Evolutionary conservation across 2,113 vertebrate species (phyloP), one percentile per base, ranked within the genome.

Genomic region (Mixornis gularis): DNA sequence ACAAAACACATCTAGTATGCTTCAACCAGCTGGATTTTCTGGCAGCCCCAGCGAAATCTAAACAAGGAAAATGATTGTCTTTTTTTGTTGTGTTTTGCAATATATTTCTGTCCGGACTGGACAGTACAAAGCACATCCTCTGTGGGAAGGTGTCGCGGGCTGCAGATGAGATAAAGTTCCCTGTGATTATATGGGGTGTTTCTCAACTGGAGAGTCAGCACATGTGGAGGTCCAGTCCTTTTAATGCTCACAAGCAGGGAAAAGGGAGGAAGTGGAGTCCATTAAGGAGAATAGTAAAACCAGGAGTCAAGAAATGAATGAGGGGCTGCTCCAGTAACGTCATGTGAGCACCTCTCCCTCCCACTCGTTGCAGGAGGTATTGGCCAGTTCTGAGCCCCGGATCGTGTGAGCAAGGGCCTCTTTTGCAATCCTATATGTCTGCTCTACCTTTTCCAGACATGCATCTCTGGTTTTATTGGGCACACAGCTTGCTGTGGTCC

Each of bases 1-100:
- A 89, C 94, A 92, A 91, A 92, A 82, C 84, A 77, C 63, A 65
- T 69, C 62, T 30, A 83, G 60, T 69, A 8, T 46, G 73, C 38
- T 95, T 93, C 89, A 73, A 65, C 63, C 89, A 96, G 95, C 94
- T 96, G 95, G 81, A 38, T 94, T 96, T 96, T 94, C 92, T 96
- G 94, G 92, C 95, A 95, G 87, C 85, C 85, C 59, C 52, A 41
- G 59, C 3, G 6, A 96, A 95, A 93, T 91, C 94, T 93, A 95
- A 94, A 95, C 84, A 93, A 92, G 96, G 95, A 92, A 91, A 92
- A 94, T 79, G 0, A 94, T 73, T 94, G 91, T 95, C 92, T 24
- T 49, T 62, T 60, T 69, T 73, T 76, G 89, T 87, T 72, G 85
- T 76, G 71, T 89, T 94, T 94, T 95, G 92, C 92, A 85, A 34